Conservation (phyloP, 1,140 invertebrate genomes). For the Hyles euphorbiae region DNA sequence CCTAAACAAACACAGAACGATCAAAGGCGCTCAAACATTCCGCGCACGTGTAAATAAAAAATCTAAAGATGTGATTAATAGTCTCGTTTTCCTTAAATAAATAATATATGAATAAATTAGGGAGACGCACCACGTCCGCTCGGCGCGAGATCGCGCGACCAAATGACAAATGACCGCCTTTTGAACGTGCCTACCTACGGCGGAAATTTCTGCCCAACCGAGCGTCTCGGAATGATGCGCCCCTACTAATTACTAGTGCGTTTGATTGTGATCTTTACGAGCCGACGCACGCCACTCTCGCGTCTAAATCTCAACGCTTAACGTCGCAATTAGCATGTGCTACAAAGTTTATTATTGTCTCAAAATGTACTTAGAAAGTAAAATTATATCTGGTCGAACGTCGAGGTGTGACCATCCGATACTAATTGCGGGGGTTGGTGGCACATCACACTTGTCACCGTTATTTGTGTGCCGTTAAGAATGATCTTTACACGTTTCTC, state of each 20-base stretch:
- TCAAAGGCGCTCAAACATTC: conserved; percentile 60
- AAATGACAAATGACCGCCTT: conserved; percentile 71
- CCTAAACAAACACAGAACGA: conserved; percentile 47
- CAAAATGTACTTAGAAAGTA: conserved; percentile 70
- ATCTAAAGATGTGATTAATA: conserved; percentile 69
- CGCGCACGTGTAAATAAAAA: conserved; percentile 65
- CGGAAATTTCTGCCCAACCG: conserved; percentile 72
- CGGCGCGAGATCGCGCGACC: conserved; percentile 58
- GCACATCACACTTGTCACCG: conserved; percentile 37
- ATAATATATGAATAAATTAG: conserved; percentile 74
- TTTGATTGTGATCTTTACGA: conserved; percentile 61
- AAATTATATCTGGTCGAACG: conserved; percentile 66
- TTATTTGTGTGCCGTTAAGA: conserved; percentile 51
- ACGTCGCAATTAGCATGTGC: neutral
- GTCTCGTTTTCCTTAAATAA: conserved; percentile 71
- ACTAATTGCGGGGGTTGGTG: conserved; percentile 64
- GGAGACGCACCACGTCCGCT: conserved; percentile 60
- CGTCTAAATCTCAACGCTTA: conserved; percentile 18
- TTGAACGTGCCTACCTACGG: conserved; percentile 51
- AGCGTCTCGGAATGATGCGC: conserved; percentile 62
- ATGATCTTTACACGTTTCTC: conserved; percentile 5
- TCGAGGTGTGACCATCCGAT: conserved; percentile 69
- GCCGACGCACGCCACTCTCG: conserved; percentile 23
- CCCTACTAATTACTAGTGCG: conserved; percentile 69
- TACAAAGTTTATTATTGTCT: conserved; percentile 56